phyloP scores from a whole-genome alignment of 2,113 vertebrate species.

The Antigone vipio region DNA sequence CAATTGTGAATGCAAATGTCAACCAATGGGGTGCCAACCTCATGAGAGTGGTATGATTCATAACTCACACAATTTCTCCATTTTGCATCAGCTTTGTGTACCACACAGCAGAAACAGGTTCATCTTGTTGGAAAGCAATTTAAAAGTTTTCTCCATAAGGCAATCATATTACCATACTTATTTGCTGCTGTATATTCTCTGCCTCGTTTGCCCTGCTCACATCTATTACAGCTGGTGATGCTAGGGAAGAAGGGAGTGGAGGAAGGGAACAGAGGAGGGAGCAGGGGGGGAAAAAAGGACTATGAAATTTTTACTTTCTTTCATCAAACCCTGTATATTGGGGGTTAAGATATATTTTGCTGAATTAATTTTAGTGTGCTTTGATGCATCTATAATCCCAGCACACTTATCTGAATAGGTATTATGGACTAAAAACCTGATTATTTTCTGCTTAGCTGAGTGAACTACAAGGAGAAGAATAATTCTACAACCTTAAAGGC shows the following conservation, averaged over 20 bases:
- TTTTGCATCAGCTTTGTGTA: not conserved
- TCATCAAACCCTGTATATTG: not conserved
- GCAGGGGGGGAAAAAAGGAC: not conserved
- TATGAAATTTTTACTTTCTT: not conserved
- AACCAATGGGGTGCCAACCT: not conserved
- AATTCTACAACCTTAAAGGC: constrained; percentile 45
- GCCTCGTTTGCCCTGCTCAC: constrained; percentile 23
- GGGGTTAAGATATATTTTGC: constrained; percentile 1
- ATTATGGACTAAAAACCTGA: constrained; percentile 23
- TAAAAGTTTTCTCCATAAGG: constrained; percentile 26
- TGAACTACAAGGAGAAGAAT: constrained; percentile 38
- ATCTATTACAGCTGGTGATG: not conserved
- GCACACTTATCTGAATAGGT: not conserved
- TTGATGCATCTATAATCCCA: constrained; percentile 18
- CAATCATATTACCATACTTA: constrained; percentile 42
- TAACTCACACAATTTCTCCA: not conserved
- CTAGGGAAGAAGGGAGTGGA: not conserved
- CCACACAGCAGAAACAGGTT: not conserved
- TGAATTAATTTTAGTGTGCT: not conserved
- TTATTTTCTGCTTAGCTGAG: constrained; percentile 32
- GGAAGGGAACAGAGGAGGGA: not conserved
- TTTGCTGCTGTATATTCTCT: constrained; percentile 33
- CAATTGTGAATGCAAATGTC: constrained; percentile 3
- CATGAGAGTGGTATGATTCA: not conserved
- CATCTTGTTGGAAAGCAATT: constrained; percentile 33